Conservation (phyloP, 2,113 vertebrate species). For the Spermophilus dauricus region DNA sequence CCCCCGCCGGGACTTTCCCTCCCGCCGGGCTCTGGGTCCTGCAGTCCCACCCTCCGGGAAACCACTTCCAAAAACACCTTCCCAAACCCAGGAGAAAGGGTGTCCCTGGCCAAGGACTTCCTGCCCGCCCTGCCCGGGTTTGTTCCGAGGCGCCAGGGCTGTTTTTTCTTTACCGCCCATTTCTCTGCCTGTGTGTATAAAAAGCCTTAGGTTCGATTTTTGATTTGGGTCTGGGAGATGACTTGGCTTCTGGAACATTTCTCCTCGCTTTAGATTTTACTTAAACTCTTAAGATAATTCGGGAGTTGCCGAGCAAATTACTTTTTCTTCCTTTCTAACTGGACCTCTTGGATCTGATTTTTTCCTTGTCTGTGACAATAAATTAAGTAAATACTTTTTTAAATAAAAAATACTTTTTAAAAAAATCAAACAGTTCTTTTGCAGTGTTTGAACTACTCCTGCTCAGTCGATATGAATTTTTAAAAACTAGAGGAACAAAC, state of each 20-base stretch:
- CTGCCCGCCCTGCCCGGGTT: background rate
- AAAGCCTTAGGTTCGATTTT: background rate
- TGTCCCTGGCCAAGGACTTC: background rate
- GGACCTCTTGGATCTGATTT: background rate
- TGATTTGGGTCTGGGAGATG: background rate
- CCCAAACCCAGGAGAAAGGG: background rate
- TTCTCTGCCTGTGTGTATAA: background rate
- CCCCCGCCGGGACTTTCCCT: background rate
- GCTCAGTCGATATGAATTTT: background rate
- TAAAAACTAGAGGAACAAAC: background rate
- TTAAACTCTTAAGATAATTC: background rate
- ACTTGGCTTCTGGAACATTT: background rate
- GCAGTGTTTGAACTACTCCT: background rate
- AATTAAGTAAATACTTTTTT: too few species aligned
- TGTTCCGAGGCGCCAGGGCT: background rate
- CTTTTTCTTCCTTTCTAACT: constrained; percentile 26
- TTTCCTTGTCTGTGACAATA: background rate
- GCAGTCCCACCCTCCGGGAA: background rate
- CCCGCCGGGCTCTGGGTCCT: fast-evolving
- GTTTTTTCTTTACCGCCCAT: background rate
- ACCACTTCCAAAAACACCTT: background rate
- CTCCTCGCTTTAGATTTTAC: background rate
- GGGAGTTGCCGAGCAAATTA: background rate
- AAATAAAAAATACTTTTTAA: too few species aligned
- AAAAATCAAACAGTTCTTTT: too few species aligned